These are phyloP conservation scores for Luehdorfia chinensis DNA, from an alignment of 1,140 invertebrate genomes.

Conservation along the genomic window DNA sequence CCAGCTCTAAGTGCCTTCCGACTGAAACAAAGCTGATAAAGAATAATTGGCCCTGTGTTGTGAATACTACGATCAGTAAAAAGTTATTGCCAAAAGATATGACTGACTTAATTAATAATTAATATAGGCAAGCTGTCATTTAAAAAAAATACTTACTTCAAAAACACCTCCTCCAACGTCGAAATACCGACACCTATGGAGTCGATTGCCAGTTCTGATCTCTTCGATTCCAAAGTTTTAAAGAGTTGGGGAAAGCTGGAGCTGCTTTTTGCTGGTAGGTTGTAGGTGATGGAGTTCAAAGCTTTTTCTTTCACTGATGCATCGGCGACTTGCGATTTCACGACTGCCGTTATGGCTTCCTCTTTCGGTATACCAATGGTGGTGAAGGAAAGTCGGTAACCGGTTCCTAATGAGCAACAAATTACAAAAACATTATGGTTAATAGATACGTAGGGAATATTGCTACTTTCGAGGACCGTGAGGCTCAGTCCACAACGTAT, in stretches of 20 bases:
- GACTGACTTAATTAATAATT: no score
- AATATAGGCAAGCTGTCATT: no score
- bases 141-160: constrained; percentile 82
- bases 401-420: constrained; percentile 39
- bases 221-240: constrained; percentile 79
- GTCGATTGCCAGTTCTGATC: constrained; percentile 80
- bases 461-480: no score
- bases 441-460: no score
- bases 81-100: no score
- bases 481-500: no score
- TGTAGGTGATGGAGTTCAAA: constrained; percentile 46
- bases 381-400: constrained; percentile 52
- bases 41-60: no score
- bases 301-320: constrained; percentile 42
- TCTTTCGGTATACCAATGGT: constrained; percentile 37
- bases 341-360: constrained; percentile 26
- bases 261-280: constrained; percentile 38
- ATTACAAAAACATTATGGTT: no score
- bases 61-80: no score
- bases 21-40: no score
- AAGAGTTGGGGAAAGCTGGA: constrained; percentile 80
- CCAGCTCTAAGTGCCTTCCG: no score
- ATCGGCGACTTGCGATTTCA: constrained; percentile 34
- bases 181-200: constrained; percentile 89
- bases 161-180: constrained; percentile 92